Percentiles rank a stretch among this genome's conserved stretches.
These are phyloP conservation scores for Rhea pennata DNA, from an alignment of 2,113 vertebrate species.

Conservation along the genomic window DNA sequence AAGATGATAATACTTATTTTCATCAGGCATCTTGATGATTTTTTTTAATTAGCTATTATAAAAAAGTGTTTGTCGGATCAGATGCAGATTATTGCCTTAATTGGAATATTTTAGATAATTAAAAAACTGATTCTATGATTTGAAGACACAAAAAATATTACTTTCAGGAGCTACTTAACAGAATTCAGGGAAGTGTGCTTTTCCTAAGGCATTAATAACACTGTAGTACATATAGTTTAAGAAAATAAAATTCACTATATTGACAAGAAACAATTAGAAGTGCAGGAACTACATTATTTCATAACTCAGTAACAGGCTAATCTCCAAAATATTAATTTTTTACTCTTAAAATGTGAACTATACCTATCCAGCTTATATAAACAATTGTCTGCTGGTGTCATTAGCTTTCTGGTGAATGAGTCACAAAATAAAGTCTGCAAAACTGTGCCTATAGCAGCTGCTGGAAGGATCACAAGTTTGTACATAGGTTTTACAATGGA, in stretches of 20 bases:
- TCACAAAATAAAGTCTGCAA: background rate
- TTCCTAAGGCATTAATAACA: background rate
- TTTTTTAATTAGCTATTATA: background rate
- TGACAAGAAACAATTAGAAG: background rate
- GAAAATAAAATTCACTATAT: background rate
- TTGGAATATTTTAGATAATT: background rate
- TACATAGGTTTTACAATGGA: background rate
- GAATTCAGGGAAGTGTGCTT: background rate
- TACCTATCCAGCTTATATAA: background rate
- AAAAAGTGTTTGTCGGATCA: background rate
- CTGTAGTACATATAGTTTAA: background rate
- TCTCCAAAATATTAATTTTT: background rate
- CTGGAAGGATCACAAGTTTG: background rate
- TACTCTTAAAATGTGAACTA: background rate
- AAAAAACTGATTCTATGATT: background rate
- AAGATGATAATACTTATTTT: background rate
- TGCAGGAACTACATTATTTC: background rate
- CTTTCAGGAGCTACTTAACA: background rate
- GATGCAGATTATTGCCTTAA: background rate
- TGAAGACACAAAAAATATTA: background rate
- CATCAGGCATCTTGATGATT: background rate
- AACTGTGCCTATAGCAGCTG: background rate
- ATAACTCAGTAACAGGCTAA: background rate
- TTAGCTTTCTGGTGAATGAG: background rate
- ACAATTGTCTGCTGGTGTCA: background rate